These are phyloP conservation scores for Perca flavescens DNA, from an alignment of 2,113 vertebrate genomes.

Conservation along the genomic window DNA sequence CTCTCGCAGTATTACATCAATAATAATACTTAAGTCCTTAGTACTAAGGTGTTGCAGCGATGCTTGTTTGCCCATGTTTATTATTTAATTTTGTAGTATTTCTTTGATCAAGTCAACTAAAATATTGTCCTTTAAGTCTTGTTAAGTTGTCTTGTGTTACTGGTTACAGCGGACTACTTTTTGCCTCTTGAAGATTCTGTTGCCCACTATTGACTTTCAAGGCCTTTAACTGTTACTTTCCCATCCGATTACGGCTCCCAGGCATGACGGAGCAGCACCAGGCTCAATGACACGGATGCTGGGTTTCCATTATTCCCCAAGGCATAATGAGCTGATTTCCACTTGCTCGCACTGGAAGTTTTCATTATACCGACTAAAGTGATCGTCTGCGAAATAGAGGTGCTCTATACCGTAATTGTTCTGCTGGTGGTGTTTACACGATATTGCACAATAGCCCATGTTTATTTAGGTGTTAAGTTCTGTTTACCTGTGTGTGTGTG, in stretches of 20 bases:
- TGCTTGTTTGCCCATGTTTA: neutral
- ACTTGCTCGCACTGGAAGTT: constrained; percentile 61
- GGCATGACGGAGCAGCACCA: constrained; percentile 46
- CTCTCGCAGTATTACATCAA: neutral
- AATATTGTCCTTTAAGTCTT: neutral
- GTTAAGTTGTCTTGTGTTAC: neutral
- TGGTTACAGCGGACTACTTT: neutral
- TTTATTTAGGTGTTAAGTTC: constrained; percentile 36
- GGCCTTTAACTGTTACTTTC: constrained; percentile 50
- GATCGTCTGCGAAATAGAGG: constrained; percentile 61
- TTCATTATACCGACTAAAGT: constrained; percentile 70
- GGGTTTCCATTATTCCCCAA: constrained; percentile 64
- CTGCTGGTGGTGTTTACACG: constrained; percentile 46
- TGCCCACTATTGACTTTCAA: constrained; percentile 43
- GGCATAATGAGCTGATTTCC: constrained; percentile 68
- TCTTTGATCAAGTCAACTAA: constrained; percentile 4
- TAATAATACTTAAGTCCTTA: neutral
- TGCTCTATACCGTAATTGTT: constrained; percentile 72
- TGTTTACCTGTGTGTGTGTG: constrained; percentile 48
- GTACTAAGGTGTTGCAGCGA: neutral
- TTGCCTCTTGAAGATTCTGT: constrained; percentile 10
- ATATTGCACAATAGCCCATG: constrained; percentile 39
- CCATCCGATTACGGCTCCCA: constrained; percentile 42
- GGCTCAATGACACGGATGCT: constrained; percentile 53
- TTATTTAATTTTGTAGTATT: neutral